Evolutionary conservation across 1,140 invertebrate species (phyloP), one percentile per base, ranked within the genome.

Genomic region (Pachyrhynchus sulphureomaculatus): DNA sequence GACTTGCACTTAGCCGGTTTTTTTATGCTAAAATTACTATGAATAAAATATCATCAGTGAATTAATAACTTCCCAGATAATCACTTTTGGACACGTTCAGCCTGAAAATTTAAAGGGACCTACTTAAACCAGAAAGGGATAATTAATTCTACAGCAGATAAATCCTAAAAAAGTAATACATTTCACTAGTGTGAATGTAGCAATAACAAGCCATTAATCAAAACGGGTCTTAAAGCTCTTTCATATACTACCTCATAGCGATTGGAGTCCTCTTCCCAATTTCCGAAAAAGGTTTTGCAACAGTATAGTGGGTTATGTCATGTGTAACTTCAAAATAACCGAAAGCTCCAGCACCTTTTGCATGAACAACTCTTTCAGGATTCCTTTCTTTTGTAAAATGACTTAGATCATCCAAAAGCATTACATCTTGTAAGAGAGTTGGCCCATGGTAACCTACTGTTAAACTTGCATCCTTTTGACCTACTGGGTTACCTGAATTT

Each of bases 341-440:
- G 80, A 98, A 98, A 12, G 96, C 96, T 68, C 95, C 95, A 52
- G 91, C 93, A 69, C 96, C 96, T 79, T 98, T 98, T 0, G 96
- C 96, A 78, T 99, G 96, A 0, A 98, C 96, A 0, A 98, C 96
- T 72, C 96, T 84, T 77, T 99, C 96, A 0, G 96, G 96, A 69
- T 99, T 98, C 52, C 97, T 82, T 76, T 99, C 97, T 32, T 95
- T 83, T 75, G 90, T 88, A 76, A 99, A 99, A 68, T 97, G 92
- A 0, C 93, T 86, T 75, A 98, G 88, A 78, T 98, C 93, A 80
- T 99, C 96, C 15, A 96, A 75, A 68, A 91, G 91, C 51, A 88
- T 85, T 32, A 86, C 86, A 80, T 99, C 96, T 76, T 98, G 93
- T 12, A 99, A 76, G 0, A 99, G 79, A 6, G 91, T 77, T 0